Percentiles rank a stretch among this genome's conserved stretches.
Evolutionary conservation across 2,888 invertebrate species (phyloP).

Genomic region (Caenorhabditis drosophilae): DNA sequence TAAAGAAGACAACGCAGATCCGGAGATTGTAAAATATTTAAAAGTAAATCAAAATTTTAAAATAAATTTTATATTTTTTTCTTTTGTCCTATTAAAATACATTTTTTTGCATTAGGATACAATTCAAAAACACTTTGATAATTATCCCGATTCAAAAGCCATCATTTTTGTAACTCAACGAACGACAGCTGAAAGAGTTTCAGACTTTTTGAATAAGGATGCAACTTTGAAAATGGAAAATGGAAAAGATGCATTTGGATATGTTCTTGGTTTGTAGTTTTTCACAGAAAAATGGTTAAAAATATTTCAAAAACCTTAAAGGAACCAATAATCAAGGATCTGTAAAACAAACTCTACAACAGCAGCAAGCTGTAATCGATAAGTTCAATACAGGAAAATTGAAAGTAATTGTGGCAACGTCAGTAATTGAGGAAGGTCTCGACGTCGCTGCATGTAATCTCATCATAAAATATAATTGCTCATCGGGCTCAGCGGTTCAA

Average conservation of each 20-base stretch:
- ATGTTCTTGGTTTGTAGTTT: constrained; percentile 21
- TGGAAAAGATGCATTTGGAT: constrained; percentile 13
- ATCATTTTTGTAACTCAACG: constrained; percentile 49
- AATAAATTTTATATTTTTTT: no score
- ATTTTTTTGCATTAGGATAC: no score
- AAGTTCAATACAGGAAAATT: constrained; percentile 47
- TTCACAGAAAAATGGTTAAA: neutral
- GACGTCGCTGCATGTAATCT: constrained; percentile 65
- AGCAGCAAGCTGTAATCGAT: constrained; percentile 38
- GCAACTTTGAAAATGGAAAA: constrained; percentile 5
- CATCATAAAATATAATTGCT: constrained; percentile 66
- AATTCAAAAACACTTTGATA: constrained; percentile 18
- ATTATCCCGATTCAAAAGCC: constrained; percentile 23
- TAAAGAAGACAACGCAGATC: constrained; percentile 3
- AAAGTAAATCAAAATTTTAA: no score
- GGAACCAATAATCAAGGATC: constrained; percentile 22
- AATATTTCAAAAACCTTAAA: neutral
- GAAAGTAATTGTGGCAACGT: constrained; percentile 60
- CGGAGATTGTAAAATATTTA: constrained; percentile 15
- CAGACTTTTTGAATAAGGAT: constrained; percentile 28
- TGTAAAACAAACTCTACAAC: constrained; percentile 12
- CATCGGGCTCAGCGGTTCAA: constrained; percentile 54
- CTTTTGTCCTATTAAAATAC: no score
- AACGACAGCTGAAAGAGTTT: constrained; percentile 35
- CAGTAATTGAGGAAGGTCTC: constrained; percentile 67